Base-by-base conservation (phyloP, 1,140 invertebrate genomes). In the Macrobrachium nipponense region DNA sequence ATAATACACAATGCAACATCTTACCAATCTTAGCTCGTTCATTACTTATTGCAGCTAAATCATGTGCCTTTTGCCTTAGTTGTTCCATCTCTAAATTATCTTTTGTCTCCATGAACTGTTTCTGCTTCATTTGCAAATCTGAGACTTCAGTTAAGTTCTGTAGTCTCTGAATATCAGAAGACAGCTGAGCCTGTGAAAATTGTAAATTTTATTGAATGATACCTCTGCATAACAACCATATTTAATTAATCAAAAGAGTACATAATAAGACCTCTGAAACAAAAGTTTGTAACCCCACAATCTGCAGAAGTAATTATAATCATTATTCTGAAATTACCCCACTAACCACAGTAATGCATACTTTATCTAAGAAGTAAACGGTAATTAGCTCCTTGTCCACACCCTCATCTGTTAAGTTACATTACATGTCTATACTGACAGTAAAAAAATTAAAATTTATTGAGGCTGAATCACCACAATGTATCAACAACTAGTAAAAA, bases 21-120 rank as follows among this genome's bases (percentile, higher is more conserved):
- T 78, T 70, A 87, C 86, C 75, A 23, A 87, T 83, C 58, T 70
- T 82, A 6, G 81, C 72, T 10, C 81, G 80, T 18, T 82, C 80
- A 23, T 87, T 77, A 83, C 80, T 79, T 11, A 75, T 72, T 18
- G 86, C 72, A 18, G 86, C 80, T 36, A 83, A 64, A 18, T 87
- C 80, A 36, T 79, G 76, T 14, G 36, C 43, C 62, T 83, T 76
- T 23, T 72, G 62, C 59, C 86, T 87, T 43, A 82, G 62, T 18
- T 87, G 80, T 5, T 87, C 76, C 66, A 83, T 20, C 27, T 87
- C 86, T 15, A 36, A 64, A 59, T 75, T 23, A 11, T 51, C 79
- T 23, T 64, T 3, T 14, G 51, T 43, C 27, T 82, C 58, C 15
- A 82, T 20, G 36, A 87, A 20, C 51, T 87, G 64, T 17, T 62